Percentiles rank a stretch among this genome's conserved stretches.
Conservation (phyloP, 2,797 vertebrate species). For the Todus mexicanus region DNA sequence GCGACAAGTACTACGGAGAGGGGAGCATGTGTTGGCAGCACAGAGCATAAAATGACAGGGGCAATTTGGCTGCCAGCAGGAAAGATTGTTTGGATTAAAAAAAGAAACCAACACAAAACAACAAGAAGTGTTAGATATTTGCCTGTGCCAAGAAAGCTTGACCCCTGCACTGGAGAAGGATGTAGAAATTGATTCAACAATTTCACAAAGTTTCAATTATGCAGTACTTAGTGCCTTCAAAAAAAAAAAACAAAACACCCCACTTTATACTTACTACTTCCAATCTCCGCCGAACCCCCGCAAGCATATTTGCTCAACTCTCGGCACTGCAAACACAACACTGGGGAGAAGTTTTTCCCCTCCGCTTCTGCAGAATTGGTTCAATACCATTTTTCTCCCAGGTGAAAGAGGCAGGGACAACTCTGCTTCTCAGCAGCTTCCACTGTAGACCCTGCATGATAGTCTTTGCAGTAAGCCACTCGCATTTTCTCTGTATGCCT, state of each 20-base stretch:
- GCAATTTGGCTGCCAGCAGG: conserved; percentile 16
- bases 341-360: not conserved
- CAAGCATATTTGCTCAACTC: not conserved
- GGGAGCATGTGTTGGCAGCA: not conserved
- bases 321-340: not conserved
- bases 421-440: too few species aligned
- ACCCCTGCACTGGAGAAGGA: conserved; percentile 13
- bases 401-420: too few species aligned
- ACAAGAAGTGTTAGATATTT: not conserved
- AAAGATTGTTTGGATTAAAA: conserved; percentile 16
- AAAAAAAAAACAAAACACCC: not conserved
- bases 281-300: not conserved
- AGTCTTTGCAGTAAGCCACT: too few species aligned
- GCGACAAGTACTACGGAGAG: not conserved
- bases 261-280: not conserved
- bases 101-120: not conserved
- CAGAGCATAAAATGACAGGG: not conserved
- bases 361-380: not conserved
- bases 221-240: not conserved
- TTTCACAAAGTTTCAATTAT: conserved; percentile 42
- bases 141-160: not conserved
- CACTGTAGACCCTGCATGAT: too few species aligned
- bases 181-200: conserved; percentile 27
- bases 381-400: too few species aligned
- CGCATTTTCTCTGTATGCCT: too few species aligned